Conservation (phyloP, 2,888 invertebrate genomes). For the Drosophila atripex region DNA sequence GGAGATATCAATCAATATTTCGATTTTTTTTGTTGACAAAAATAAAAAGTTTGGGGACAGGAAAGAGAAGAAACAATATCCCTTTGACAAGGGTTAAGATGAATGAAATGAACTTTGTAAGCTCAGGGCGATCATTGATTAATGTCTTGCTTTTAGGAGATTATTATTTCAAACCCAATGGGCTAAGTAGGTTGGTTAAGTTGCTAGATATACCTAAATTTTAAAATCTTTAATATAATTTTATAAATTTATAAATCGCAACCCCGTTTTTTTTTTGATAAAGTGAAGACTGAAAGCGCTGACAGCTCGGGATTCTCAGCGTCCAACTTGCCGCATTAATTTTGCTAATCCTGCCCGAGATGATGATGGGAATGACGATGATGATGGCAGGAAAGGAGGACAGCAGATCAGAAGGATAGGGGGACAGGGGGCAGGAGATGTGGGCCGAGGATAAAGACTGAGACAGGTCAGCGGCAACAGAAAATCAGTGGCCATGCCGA, state of each 20-base stretch:
- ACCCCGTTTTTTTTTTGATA: constrained; percentile 49
- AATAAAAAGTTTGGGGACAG: constrained; percentile 12
- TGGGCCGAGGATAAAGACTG: constrained; percentile 30
- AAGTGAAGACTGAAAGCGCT: constrained; percentile 58
- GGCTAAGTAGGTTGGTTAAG: neutral
- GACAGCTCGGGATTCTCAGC: constrained; percentile 59
- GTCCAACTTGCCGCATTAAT: constrained; percentile 65
- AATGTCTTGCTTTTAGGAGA: constrained; percentile 16
- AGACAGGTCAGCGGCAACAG: constrained; percentile 48
- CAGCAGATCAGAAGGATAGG: constrained; percentile 1
- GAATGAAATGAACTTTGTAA: constrained; percentile 28
- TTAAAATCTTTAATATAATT: neutral
- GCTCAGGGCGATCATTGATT: constrained; percentile 28
- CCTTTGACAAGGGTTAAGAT: constrained; percentile 32
- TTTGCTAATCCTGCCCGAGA: constrained; percentile 67
- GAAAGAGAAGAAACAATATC: constrained; percentile 10
- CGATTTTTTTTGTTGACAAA: constrained; percentile 10
- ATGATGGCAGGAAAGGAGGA: constrained; percentile 22
- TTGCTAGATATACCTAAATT: neutral
- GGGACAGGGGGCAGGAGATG: constrained; percentile 10
- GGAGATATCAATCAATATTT: constrained; percentile 56
- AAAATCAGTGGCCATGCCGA: constrained; percentile 63
- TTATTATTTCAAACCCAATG: constrained; percentile 14
- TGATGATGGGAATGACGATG: constrained; percentile 40
- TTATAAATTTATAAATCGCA: neutral